Evolutionary conservation across 2,797 vertebrate species (phyloP), one percentile per base, ranked within the genome.

Genomic region (Centropyge bicolor): DNA sequence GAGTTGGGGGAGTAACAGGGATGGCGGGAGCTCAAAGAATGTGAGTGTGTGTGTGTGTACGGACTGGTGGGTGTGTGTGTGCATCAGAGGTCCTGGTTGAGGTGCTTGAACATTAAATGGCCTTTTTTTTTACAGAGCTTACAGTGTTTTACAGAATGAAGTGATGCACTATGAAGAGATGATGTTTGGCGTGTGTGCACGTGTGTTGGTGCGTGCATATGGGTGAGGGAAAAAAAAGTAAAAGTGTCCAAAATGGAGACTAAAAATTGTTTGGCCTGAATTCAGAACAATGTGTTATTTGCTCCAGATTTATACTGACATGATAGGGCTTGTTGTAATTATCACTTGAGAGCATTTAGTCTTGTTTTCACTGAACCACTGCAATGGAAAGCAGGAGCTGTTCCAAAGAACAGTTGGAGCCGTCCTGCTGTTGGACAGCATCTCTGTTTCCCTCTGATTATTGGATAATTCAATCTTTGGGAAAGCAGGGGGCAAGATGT

Each of bases 331-430:
- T 92, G 90, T 88, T 91, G 90, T 91, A 92, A 94, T 94, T 89
- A 93, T 93, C 86, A 84, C 91, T 94, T 87, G 80, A 86, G 91
- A 93, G 91, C 83, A 77, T 94, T 94, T 91, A 90, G 90, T 91
- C 87, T 86, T 94, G 92, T 94, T 94, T 94, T 94, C 90, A 89
- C 92, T 91, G 84, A 94, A 89, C 81, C 91, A 70, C 85, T 81
- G 91, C 86, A 90, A 92, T 91, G 93, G 94, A 95, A 95, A 95
- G 82, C 85, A 89, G 90, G 92, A 94, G 66, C 80, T 16, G 70
- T 79, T 95, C 93, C 93, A 95, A 90, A 89, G 82, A 93, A 88
- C 87, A 86, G 90, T 90, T 92, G 87, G 90, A 95, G 89, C 83
- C 88, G 72, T 93, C 89, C 91, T 86, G 87, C 84, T 83, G 83